Evolutionary conservation across 2,113 vertebrate species (phyloP).

Genomic region (Pleuronectes platessa): DNA sequence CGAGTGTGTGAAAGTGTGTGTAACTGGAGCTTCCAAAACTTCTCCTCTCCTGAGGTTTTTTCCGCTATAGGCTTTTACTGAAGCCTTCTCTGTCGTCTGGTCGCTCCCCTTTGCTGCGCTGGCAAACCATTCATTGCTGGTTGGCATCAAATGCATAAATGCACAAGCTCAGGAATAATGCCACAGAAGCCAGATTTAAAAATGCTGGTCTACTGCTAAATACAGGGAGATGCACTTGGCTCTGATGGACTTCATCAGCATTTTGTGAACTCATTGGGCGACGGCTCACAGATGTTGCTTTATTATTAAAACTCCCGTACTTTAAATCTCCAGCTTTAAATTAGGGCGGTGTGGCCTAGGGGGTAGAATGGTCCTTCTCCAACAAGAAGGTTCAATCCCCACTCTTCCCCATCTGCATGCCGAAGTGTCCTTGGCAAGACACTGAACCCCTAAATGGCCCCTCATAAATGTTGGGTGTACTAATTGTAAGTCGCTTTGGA

Average conservation of each 20-base stretch:
- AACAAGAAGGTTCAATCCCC: too few species aligned
- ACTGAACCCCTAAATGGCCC: too few species aligned
- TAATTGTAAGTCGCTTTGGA: too few species aligned
- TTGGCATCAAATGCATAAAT: background rate
- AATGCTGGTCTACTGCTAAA: background rate
- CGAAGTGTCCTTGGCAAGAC: too few species aligned
- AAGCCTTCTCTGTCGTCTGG: background rate
- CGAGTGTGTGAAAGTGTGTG: slow-evolving; percentile 13
- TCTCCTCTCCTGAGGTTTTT: background rate
- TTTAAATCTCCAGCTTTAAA: background rate
- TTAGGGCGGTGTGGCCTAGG: too few species aligned
- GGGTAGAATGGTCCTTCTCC: too few species aligned
- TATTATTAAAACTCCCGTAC: background rate
- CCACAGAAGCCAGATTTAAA: background rate
- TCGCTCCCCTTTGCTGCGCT: background rate
- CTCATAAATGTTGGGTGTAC: too few species aligned
- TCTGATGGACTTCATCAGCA: background rate
- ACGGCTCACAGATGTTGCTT: background rate
- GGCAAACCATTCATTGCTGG: background rate
- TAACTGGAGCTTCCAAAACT: background rate
- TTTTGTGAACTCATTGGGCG: background rate
- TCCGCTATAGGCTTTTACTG: background rate
- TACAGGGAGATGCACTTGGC: background rate
- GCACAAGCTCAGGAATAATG: background rate
- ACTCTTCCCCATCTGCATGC: too few species aligned